Base-by-base conservation (phyloP, 1,140 invertebrate species). In the Aphaenogaster ashmeadi region DNA sequence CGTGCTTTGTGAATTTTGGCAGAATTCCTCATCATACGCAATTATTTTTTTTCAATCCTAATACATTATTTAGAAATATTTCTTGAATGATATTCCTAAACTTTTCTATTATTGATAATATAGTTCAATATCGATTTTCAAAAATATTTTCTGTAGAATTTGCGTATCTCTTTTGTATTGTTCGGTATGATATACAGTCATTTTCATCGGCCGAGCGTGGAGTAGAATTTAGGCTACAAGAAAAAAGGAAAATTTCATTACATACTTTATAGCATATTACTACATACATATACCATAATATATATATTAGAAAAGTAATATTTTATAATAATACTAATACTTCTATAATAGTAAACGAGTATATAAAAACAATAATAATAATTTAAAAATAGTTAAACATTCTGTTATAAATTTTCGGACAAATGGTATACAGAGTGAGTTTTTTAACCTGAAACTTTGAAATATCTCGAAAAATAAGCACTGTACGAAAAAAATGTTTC, bases 171-270 rank as follows among this genome's bases (percentile, higher is more conserved):
- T 74, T 41, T 86, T 80, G 11, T 87, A 66, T 77, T 77, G n/a
- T 87, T 87, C 38, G 6, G 2, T 87, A 54, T 60, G 50, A 74
- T 72, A 47, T 79, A 33, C 38, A 78, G 62, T 74, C 27, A 89
- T 86, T 75, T 93, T 95, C 94, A 95, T 94, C 88, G 94, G 52
- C 77, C 93, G 74, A 95, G 91, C 36, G 92, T 92, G 6, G 94
- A 95, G 80, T 95, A 95, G 87, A 95, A 95, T 93, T 95, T 95
- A 77, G 95, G 94, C 94, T 95, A 88, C 36, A 95, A 95, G 33
- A 86, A 72, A 74, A 88, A 80, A 87, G n/a, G 72, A 44, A 54
- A 47, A 77, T 71, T 54, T 62, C 47, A 64, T 81, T 75, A 72
- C 15, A 47, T n/a, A 11, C 27, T 78, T 78, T 44, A 44, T 33